Conservation (phyloP, 2,888 invertebrate species). For the Eristalinus aeneus region DNA sequence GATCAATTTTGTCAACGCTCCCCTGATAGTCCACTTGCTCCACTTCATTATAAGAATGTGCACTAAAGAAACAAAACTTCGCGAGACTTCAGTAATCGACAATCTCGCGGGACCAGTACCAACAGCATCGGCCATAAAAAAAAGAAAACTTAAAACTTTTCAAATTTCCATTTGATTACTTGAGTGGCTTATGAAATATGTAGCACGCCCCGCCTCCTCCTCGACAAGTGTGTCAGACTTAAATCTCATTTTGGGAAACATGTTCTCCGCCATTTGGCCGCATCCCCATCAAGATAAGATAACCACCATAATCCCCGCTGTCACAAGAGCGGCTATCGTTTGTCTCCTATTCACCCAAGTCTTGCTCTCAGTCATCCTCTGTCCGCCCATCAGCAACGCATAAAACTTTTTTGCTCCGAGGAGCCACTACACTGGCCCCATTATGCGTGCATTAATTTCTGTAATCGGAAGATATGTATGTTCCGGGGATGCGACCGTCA, state of each 20-base stretch:
- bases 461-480: conserved; percentile 44
- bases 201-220: background rate
- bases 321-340: background rate
- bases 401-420: conserved; percentile 22
- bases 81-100: background rate
- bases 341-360: background rate
- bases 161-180: background rate
- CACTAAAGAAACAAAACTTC: background rate
- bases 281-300: background rate
- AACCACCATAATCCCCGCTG: background rate
- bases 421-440: conserved; percentile 28
- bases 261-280: background rate
- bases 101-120: background rate
- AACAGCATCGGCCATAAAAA: too few species aligned
- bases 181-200: background rate
- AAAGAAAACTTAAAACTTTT: background rate
- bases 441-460: conserved; percentile 60
- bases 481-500: conserved; percentile 12
- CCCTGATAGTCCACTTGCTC: background rate
- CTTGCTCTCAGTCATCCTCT: background rate
- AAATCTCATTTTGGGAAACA: background rate
- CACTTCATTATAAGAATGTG: background rate
- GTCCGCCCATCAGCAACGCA: background rate
- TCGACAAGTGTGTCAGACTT: background rate
- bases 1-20: too few species aligned